Percentiles rank a stretch among this genome's conserved stretches.
Evolutionary conservation across 2,113 vertebrate genomes (phyloP).

Genomic region (Cryptomyrus ogoouensis): DNA sequence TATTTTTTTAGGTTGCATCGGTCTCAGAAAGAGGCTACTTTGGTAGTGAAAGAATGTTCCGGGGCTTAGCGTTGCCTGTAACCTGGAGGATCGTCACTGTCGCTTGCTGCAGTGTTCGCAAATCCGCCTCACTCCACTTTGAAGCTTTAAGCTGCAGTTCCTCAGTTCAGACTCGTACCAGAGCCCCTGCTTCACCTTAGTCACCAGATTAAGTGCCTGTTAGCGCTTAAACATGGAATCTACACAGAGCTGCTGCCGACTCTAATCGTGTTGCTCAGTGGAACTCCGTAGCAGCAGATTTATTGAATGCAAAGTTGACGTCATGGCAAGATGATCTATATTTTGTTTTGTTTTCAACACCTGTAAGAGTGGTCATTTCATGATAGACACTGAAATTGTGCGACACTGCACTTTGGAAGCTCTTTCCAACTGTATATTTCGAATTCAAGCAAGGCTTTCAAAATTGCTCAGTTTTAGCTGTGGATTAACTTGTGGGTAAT

Average conservation of each 20-base stretch:
- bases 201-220: background rate
- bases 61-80: background rate
- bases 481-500: background rate
- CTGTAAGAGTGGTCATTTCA: constrained; percentile 35
- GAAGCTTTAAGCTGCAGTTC: constrained; percentile 47
- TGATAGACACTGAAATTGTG: constrained; percentile 29
- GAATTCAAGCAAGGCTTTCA: constrained; percentile 7
- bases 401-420: constrained; percentile 23
- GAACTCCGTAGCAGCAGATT: background rate
- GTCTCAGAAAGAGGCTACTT: constrained; percentile 9
- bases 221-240: background rate
- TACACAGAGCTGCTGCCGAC: background rate
- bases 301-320: background rate
- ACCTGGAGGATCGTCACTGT: background rate
- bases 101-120: background rate
- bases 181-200: background rate
- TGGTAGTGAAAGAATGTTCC: constrained; percentile 28
- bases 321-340: constrained; percentile 6
- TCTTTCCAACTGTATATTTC: constrained; percentile 20
- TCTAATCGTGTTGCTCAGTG: background rate
- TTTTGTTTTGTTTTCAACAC: constrained; percentile 32
- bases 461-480: background rate
- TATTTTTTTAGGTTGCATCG: constrained; percentile 30
- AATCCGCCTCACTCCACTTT: constrained; percentile 28
- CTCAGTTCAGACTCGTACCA: background rate